Conservation (phyloP, 2,113 vertebrate genomes). For the Semicossyphus pulcher region DNA sequence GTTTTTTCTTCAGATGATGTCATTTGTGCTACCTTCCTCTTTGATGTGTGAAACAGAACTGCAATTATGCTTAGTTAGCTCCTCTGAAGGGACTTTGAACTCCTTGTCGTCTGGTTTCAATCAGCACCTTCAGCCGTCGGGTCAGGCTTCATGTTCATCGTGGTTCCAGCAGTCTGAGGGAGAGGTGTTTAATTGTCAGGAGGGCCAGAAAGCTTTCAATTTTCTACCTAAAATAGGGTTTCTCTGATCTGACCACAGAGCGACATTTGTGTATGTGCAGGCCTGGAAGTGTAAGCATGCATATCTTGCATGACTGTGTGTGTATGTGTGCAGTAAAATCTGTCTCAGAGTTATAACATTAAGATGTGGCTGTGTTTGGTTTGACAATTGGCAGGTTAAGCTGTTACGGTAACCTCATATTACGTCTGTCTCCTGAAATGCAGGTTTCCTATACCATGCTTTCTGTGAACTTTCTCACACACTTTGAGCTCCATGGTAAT, state of each 20-base stretch:
- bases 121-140: constrained; percentile 4
- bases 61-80: constrained; percentile 5
- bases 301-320: constrained; percentile 5
- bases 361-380: constrained; percentile 33
- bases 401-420: constrained; percentile 20
- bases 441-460: constrained; percentile 17
- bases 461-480: constrained; percentile 10
- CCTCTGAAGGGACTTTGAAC: not conserved
- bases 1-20: not conserved
- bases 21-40: constrained; percentile 23
- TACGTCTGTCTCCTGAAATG: constrained; percentile 27
- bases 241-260: constrained; percentile 18
- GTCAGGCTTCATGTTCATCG: constrained; percentile 14
- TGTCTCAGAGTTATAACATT: constrained; percentile 22
- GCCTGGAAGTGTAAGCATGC: not conserved
- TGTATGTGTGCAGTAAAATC: constrained; percentile 24
- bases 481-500: not conserved
- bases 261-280: constrained; percentile 4
- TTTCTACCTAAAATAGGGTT: constrained; percentile 42
- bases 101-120: constrained; percentile 37
- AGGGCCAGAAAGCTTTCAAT: constrained; percentile 15
- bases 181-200: constrained; percentile 57
- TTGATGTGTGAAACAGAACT: constrained; percentile 32
- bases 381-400: constrained; percentile 43
- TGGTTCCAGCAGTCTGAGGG: constrained; percentile 28